Base-by-base conservation (phyloP, 1,140 invertebrate species). In the Drosophila takahashii region DNA sequence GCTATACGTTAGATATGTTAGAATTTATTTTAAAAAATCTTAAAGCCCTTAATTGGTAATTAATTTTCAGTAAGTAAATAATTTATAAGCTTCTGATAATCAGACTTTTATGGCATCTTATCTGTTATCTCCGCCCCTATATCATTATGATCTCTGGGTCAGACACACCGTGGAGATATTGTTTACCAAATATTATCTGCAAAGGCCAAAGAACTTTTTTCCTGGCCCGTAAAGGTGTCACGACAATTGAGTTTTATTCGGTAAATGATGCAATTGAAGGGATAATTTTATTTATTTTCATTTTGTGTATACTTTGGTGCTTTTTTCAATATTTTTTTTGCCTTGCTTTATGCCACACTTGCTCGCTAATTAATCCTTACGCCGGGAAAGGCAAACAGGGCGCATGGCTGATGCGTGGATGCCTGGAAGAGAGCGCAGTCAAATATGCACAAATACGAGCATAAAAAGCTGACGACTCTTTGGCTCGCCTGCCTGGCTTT, bases 291-390 rank as follows among this genome's bases (percentile, higher is more conserved):
- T 86, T 77, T 61, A 81, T 73, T 57, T 52, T 60, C 16, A 37
- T 54, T 73, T 22, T 50, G 13, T 4, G 16, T 36, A 27, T 11
- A 18, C 22, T 58, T 47, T 57, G 8, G 1, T 10, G 60, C n/a
- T 41, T 70, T 29, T 48, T 70, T 56, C 15, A 22, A 69, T 34
- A 16, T 32, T 64, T 60, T 69, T 57, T 75, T 34, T 27, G 45
- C 27, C 45, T 37, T 48, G 57, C 60, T 90, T 76, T 74, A 71
- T 52, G 73, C 84, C 79, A 83, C 81, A 85, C 85, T 90, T 89
- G 75, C 71, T 73, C 75, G 77, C 87, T 90, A 90, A 90, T 90
- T 90, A 90, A 90, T 90, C 89, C 84, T 90, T 90, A 81, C 84
- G 89, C 86, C 79, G 69, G 61, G 50, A 71, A 87, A 53, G 77